phyloP scores from a whole-genome alignment of 2,888 invertebrate species.

The Proisotoma minuta region DNA sequence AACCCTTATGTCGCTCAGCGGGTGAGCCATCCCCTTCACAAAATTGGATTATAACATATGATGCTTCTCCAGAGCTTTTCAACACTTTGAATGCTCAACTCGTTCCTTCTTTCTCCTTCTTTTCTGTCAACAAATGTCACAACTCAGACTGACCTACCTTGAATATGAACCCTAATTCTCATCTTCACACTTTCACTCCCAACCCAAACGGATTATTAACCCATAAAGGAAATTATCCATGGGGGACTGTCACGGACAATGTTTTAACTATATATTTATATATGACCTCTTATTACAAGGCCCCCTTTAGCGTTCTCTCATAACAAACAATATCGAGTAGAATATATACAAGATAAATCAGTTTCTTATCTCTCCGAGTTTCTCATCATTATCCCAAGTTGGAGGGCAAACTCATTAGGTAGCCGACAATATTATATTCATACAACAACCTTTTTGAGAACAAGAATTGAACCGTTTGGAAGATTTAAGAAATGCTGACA shows the following conservation, averaged over 20 bases:
- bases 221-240: too few species aligned
- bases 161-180: too few species aligned
- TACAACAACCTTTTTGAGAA: neutral
- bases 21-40: constrained; percentile 41
- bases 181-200: too few species aligned
- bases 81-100: constrained; percentile 30
- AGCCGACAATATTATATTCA: neutral
- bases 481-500: neutral
- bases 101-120: constrained; percentile 1
- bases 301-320: constrained; percentile 28
- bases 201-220: too few species aligned
- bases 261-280: constrained; percentile 22
- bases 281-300: constrained; percentile 21
- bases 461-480: neutral
- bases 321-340: constrained; percentile 32
- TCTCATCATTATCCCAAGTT: too few species aligned
- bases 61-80: constrained; percentile 43
- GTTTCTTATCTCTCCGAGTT: neutral
- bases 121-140: too few species aligned
- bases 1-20: constrained; percentile 47
- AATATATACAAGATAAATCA: neutral
- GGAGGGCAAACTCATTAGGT: constrained; percentile 6
- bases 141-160: too few species aligned
- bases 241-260: constrained; percentile 33
- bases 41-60: constrained; percentile 47